Evolutionary conservation across 2,113 vertebrate species (phyloP).

Genomic region (Pycnonotus jocosus): DNA sequence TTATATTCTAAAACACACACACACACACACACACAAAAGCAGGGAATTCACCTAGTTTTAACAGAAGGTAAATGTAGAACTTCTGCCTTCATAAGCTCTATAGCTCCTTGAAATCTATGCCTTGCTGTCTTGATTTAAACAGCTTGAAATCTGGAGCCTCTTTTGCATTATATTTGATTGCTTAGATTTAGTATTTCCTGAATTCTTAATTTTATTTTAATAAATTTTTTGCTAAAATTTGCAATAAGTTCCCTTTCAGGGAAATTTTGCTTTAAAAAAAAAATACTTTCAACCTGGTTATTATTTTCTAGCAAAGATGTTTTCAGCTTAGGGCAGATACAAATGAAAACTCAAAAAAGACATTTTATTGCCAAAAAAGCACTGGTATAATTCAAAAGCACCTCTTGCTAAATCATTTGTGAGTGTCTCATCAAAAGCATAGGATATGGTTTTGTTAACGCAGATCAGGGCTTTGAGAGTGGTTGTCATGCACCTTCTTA

Average conservation of each 20-base stretch:
- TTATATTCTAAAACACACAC: background rate
- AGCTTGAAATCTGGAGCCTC: background rate
- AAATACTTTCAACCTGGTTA: slow-evolving; percentile 26
- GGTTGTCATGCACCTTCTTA: slow-evolving; percentile 50
- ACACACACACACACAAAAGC: background rate
- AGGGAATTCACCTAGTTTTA: background rate
- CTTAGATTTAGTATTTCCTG: slow-evolving; percentile 11
- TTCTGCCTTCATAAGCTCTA: background rate
- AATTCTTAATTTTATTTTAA: slow-evolving; percentile 4
- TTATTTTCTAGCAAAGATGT: slow-evolving; percentile 51
- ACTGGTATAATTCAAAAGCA: slow-evolving; percentile 67
- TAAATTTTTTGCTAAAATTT: slow-evolving; percentile 25
- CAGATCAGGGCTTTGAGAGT: slow-evolving; percentile 45
- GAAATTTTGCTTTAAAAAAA: slow-evolving; percentile 24
- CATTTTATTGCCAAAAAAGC: slow-evolving; percentile 65
- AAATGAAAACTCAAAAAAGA: slow-evolving; percentile 26
- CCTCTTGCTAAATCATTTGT: slow-evolving; percentile 60
- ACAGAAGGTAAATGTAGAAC: background rate
- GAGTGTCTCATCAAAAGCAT: slow-evolving; percentile 67
- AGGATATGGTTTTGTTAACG: slow-evolving; percentile 37
- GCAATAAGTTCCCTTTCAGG: background rate
- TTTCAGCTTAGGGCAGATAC: slow-evolving; percentile 48
- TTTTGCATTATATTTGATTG: background rate
- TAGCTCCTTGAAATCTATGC: background rate
- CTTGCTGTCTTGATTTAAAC: background rate